Conservation (phyloP, 2,888 invertebrate species). For the Lobophora halterata region DNA sequence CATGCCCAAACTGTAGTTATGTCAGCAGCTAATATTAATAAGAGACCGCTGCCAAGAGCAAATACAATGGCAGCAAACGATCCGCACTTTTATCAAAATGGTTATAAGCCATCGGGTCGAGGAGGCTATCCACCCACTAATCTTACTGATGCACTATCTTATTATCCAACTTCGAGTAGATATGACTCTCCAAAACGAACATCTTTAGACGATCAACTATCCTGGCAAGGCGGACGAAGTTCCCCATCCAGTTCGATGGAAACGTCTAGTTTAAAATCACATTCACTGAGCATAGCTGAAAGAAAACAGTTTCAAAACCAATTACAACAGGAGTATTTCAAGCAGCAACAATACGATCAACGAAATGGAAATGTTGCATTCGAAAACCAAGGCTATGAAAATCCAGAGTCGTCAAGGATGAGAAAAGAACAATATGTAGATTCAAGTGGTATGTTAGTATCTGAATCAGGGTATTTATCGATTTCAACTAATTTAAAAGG, state of each 20-base stretch:
- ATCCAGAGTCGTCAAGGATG: conserved; percentile 52
- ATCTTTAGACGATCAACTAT: conserved; percentile 81
- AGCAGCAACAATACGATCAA: conserved; percentile 78
- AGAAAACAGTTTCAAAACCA: conserved; percentile 79
- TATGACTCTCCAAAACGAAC: conserved; percentile 80
- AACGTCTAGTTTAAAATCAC: conserved; percentile 79
- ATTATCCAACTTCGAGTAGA: conserved; percentile 87
- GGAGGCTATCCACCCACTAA: conserved; percentile 86
- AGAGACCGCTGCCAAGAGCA: conserved; percentile 79
- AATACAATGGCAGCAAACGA: conserved; percentile 79
- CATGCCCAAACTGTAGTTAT: conserved; percentile 80
- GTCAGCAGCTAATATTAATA: conserved; percentile 58
- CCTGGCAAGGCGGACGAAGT: conserved; percentile 81
- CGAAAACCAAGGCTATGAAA: conserved; percentile 60
- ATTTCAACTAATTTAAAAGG: conserved; percentile 85
- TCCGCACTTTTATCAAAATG: conserved; percentile 80
- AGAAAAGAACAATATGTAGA: conserved; percentile 72
- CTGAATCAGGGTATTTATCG: conserved; percentile 89
- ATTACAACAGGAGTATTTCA: conserved; percentile 76
- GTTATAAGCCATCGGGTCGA: conserved; percentile 84
- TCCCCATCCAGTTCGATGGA: conserved; percentile 83
- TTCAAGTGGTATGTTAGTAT: conserved; percentile 83
- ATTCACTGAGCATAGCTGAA: conserved; percentile 79
- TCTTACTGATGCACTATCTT: conserved; percentile 90
- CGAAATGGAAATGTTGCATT: conserved; percentile 67